Evolutionary conservation across 2,113 vertebrate genomes (phyloP), one percentile per base, ranked within the genome.

Genomic region (Chionomys nivalis): DNA sequence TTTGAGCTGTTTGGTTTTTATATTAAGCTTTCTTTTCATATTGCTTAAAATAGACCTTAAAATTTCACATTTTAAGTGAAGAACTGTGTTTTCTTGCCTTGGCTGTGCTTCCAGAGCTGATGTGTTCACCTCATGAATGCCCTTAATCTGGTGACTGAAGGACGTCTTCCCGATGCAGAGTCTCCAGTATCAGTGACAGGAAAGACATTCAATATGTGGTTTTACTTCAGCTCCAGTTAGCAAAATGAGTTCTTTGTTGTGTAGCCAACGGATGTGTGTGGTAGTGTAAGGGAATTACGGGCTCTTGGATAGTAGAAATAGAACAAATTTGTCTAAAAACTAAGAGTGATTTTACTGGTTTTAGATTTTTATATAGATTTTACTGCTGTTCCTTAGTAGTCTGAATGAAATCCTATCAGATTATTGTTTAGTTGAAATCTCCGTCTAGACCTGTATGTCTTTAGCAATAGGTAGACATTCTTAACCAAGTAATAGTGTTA

Each of bases 141-240:
- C 94, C 97, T 97, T 76, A 92, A 17, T 76, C n/a, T 88, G 0
- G n/a, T 33, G 63, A 82, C 90, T 83, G 81, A 97, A 98, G 97
- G 97, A 91, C 97, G 0, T 90, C 83, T 96, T 98, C 95, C 94
- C 96, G 94, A 44, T 87, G 55, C 7, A 44, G 82, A 65, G 79
- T 94, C 89, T 58, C 1, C 97, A 96, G 97, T 91, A 55, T 98
- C 98, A 98, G 28, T 97, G 96, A 61, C 98, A 97, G 98, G 98
- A 98, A 97, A 96, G 90, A 77, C 95, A 17, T 89, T 98, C 98
- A 96, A 94, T 98, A 93, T 95, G 98, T 98, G 98, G 97, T 98
- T 98, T 98, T 85, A 65, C 75, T 96, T 94, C 97, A 24, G 76
- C 93, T 98, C 91, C 97, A 26, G 88, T 98, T 95, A 96, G 90